A percentile compares a stretch with the other conserved stretches of the same genome.
Conservation (phyloP, 1,140 invertebrate species). For the Harpegnathos saltator region DNA sequence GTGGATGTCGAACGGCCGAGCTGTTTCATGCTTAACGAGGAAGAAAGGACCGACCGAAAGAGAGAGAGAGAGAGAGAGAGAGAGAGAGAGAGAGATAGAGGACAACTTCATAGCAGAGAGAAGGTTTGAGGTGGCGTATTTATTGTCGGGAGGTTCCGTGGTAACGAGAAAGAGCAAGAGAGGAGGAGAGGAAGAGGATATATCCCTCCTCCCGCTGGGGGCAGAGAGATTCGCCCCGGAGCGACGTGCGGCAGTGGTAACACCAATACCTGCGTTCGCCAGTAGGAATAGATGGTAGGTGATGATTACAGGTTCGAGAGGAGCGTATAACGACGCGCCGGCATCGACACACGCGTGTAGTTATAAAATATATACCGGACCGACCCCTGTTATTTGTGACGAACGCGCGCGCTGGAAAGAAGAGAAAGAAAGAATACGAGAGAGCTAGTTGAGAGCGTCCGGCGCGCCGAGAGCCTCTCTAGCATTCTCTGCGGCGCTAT, state of each 20-base stretch:
- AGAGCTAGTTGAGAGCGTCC: slow-evolving; percentile 25
- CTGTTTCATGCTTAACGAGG: slow-evolving; percentile 5
- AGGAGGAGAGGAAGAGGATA: background rate
- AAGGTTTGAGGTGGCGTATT: slow-evolving; percentile 60
- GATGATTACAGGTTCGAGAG: slow-evolving; percentile 70
- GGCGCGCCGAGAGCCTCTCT: background rate
- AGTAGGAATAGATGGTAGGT: slow-evolving; percentile 71
- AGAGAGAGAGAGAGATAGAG: slow-evolving; percentile 21
- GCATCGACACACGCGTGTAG: slow-evolving; percentile 69
- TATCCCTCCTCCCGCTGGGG: slow-evolving; percentile 22
- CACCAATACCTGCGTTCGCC: slow-evolving; percentile 50
- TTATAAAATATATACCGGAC: slow-evolving; percentile 69
- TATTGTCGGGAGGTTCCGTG: slow-evolving; percentile 57
- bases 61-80: background rate
- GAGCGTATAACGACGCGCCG: slow-evolving; percentile 64
- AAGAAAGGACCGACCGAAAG: background rate
- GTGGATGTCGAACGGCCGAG: slow-evolving; percentile 22
- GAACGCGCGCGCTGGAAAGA: slow-evolving; percentile 17
- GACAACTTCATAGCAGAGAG: slow-evolving; percentile 58
- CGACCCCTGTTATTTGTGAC: slow-evolving; percentile 71
- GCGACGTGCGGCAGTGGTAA: slow-evolving; percentile 41
- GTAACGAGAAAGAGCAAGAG: slow-evolving; percentile 12
- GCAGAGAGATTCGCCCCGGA: slow-evolving; percentile 50
- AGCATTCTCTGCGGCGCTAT: slow-evolving; percentile 35
- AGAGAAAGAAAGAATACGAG: slow-evolving; percentile 41